Percentiles rank a stretch among this genome's conserved stretches.
Evolutionary conservation across 2,113 vertebrate genomes (phyloP).

Genomic region (Phodopus roborovskii): DNA sequence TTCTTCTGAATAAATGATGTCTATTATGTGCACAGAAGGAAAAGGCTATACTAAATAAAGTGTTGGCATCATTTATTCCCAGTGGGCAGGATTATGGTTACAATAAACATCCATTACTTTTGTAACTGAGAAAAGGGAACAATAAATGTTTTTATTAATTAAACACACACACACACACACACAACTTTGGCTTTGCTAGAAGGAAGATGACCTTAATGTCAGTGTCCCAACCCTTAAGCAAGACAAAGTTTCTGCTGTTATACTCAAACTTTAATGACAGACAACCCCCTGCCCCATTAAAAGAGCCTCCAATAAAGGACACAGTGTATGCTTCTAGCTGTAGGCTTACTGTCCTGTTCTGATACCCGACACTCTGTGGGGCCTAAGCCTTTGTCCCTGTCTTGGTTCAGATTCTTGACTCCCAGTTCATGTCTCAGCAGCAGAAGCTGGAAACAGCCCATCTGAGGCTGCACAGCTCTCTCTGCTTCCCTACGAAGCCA

Average conservation of each 20-base stretch:
- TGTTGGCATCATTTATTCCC: constrained; percentile 61
- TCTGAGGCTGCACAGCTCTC: fast-evolving
- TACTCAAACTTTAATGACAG: not conserved
- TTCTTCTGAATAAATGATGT: constrained; percentile 56
- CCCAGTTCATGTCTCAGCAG: not conserved
- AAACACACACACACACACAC: too few relatives aligned
- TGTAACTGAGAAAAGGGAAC: constrained; percentile 58
- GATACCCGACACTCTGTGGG: not conserved
- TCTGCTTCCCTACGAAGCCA: not conserved
- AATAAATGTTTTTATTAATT: constrained; percentile 72
- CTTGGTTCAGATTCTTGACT: constrained; percentile 37
- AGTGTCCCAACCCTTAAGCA: not conserved
- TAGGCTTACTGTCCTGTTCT: not conserved
- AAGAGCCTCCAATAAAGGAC: not conserved
- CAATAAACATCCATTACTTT: constrained; percentile 66
- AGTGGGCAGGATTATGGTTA: constrained; percentile 50
- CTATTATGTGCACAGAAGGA: constrained; percentile 54
- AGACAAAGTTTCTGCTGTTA: not conserved
- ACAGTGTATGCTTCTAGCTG: not conserved
- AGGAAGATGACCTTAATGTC: constrained; percentile 48
- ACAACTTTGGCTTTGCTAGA: constrained; percentile 29
- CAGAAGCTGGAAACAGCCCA: not conserved
- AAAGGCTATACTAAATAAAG: constrained; percentile 18
- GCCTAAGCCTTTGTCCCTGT: not conserved
- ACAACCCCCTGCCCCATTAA: not conserved